Evolutionary conservation across 2,888 invertebrate species (phyloP), one percentile per base, ranked within the genome.

Genomic region (Nomada ruficornis): DNA sequence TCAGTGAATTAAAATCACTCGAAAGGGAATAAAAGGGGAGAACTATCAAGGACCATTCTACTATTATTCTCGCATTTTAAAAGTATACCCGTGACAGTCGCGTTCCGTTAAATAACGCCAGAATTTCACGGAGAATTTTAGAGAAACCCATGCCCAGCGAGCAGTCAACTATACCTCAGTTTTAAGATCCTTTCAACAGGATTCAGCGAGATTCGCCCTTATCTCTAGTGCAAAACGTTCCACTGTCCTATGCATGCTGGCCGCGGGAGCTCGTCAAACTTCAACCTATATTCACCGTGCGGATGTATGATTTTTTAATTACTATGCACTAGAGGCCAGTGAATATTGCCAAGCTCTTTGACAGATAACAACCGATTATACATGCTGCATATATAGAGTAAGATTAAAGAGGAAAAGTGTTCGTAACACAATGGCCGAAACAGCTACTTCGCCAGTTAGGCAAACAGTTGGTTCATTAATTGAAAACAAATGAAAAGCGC

Each of bases 191-290:
- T 44, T 54, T 62, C 47, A 67, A n/a, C 42, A 44, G 63, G n/a
- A 26, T n/a, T 36, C 60, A 1, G 3, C 62, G 1, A 29, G 7
- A 36, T 11, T 23, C 13, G 11, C 36, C 20, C 50, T 59, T 73
- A 73, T 77, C 42, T 57, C 62, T 18, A 1, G 62, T 0, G 18
- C 0, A 26, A 75, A 62, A 57, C 36, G 55, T 57, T 59, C 57
- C 23, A 15, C 50, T 63, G 15, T 72, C 7, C 20, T 42, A 23
- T 64, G 57, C 62, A 57, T 29, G 11, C 20, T 15, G 5, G 2
- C n/a, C 10, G 0, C 63, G n/a, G 52, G 57, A 55, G 44, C 69
- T 79, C 64, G 59, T 79, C 59, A 36, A 20, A 69, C 29, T 79
- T 79, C 29, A 44, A 55, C 23, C 10, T 55, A 2, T 2, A 9